Conservation (phyloP, 2,888 invertebrate species). For the Blastobasis adustella region DNA sequence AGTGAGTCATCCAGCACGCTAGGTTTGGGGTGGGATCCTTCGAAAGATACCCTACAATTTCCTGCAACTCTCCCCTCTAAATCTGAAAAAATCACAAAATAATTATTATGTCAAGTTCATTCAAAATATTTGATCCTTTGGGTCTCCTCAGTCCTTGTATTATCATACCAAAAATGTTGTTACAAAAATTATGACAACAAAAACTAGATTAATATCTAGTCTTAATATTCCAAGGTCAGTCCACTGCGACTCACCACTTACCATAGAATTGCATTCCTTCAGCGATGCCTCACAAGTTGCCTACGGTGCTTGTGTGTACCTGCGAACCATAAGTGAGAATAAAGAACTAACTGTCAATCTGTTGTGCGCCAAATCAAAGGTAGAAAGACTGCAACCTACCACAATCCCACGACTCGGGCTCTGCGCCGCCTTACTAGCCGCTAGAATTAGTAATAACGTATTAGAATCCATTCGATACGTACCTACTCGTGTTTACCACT, state of each 20-base stretch:
- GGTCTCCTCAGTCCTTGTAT: slow-evolving; percentile 12
- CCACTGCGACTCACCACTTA: not conserved
- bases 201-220: slow-evolving; percentile 6
- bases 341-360: too few species aligned
- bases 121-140: slow-evolving; percentile 15
- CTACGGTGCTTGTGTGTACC: too few species aligned
- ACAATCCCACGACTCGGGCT: slow-evolving; percentile 9
- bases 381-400: slow-evolving; percentile 1
- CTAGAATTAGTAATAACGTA: too few species aligned
- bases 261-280: slow-evolving; percentile 5
- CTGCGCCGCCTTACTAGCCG: slow-evolving; percentile 4
- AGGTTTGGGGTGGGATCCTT: slow-evolving; percentile 16
- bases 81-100: slow-evolving; percentile 11
- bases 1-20: slow-evolving; percentile 16
- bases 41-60: slow-evolving; percentile 12
- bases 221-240: not conserved
- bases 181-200: slow-evolving; percentile 13
- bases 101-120: slow-evolving; percentile 16
- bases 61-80: slow-evolving; percentile 7
- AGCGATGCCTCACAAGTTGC: not conserved
- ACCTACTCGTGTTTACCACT: slow-evolving; percentile 1
- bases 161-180: slow-evolving; percentile 11
- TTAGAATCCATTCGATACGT: not conserved
- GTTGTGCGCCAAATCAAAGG: too few species aligned
- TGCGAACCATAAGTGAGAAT: too few species aligned